Conservation (phyloP, 2,113 vertebrate species). For the Asarcornis scutulata region DNA sequence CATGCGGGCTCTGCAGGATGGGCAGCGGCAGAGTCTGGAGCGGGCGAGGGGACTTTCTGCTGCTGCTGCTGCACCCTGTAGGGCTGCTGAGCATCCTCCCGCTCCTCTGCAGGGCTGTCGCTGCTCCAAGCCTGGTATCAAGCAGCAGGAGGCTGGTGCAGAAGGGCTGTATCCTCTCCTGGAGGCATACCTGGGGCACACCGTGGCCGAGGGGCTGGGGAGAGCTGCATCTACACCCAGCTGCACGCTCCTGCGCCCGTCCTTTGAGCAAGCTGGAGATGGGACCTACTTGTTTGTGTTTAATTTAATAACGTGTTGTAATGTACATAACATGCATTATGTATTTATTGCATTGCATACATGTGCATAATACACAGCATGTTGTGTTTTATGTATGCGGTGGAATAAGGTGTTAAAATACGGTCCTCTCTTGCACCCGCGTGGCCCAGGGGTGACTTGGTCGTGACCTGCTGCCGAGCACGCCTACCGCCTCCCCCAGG, state of each 20-base stretch:
- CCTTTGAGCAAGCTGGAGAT: not conserved
- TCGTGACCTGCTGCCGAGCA: not conserved
- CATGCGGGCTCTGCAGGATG: not conserved
- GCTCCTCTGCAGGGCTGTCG: rapidly evolving
- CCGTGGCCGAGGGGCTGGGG: not conserved
- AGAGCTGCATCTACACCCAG: too few species aligned
- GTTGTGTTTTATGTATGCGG: not conserved
- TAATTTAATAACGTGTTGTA: not conserved
- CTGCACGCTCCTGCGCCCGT: rapidly evolving
- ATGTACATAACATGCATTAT: rapidly evolving
- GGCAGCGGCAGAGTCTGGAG: rapidly evolving
- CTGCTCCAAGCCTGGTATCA: not conserved
- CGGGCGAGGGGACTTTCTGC: rapidly evolving
- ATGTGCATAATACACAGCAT: rapidly evolving
- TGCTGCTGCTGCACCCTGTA: too few species aligned
- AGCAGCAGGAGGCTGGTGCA: not conserved
- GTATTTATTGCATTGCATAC: not conserved
- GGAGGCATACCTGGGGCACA: rapidly evolving
- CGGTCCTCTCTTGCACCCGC: too few species aligned
- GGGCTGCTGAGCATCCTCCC: not conserved
- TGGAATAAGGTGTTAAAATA: not conserved
- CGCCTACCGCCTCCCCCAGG: not conserved
- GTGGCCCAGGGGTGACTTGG: not conserved
- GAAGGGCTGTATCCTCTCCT: rapidly evolving
- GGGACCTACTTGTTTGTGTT: not conserved